Evolutionary conservation across 2,888 invertebrate species (phyloP), one percentile per base, ranked within the genome.

Genomic region (Catonia carolina): DNA sequence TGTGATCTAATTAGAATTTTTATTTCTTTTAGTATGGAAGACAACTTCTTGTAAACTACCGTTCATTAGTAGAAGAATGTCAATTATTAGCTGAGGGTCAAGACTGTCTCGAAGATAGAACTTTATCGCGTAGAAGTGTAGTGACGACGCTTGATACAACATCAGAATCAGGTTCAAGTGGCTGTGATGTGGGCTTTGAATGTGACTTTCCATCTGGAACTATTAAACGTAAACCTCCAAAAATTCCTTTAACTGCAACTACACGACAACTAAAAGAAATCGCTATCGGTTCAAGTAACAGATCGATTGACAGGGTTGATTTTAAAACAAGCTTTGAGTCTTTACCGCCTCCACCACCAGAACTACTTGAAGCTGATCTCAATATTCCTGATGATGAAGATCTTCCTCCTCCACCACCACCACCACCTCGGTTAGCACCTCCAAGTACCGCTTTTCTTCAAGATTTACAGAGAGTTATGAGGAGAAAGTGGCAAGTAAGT

Each of bases 141-240:
- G 51, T 47, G 1, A 22, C 52, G 6, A 48, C 48, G 36, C 49
- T 53, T 15, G 58, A 58, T 23, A 53, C 58, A 1, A 42, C 53
- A 12, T 61, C 61, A n/a, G 61, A 61, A 20, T 61, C 60, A 7
- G 61, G 61, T 8, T 61, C 61, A 5, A 59, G 56, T 15, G 66
- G 66, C 2, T 65, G 67, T 48, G 67, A 67, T 45, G 71, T 72
- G 33, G 75, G 72, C 8, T 76, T 76, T 61, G 75, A 76, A 60
- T 69, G 71, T 12, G 76, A 76, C 58, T 71, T 71, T 59, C 74
- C 74, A 1, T 67, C 68, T 27, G 88, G 88, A 31, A 94, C 94
- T 31, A 93, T 94, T 59, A 94, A 94, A 71, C 80, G 94, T 45
- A 94, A 94, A 70, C 94, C 94, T 0, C 92, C 93, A 6, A 92